Conservation (phyloP, 2,888 invertebrate species). For the Himalopsyche tibetana region DNA sequence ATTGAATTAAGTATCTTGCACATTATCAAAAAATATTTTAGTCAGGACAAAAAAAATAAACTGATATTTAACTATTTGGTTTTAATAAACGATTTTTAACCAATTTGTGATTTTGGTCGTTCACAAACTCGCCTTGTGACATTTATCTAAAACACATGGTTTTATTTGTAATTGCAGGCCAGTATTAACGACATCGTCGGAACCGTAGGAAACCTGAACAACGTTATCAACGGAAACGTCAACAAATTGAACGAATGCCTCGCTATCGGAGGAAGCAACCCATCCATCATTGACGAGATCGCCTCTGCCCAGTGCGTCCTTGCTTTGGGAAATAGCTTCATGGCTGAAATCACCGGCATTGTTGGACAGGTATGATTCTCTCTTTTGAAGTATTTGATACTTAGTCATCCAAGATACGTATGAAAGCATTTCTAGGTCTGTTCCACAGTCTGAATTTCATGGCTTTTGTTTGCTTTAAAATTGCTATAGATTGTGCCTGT, state of each 20-base stretch:
- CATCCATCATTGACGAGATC: constrained; percentile 52
- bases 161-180: constrained; percentile 10
- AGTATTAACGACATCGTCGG: constrained; percentile 37
- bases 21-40: too few species aligned
- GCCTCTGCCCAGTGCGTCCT: constrained; percentile 52
- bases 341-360: constrained; percentile 24
- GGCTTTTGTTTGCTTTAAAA: too few species aligned
- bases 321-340: constrained; percentile 35
- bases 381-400: not conserved
- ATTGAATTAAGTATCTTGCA: too few species aligned
- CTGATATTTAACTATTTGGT: too few species aligned
- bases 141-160: not conserved
- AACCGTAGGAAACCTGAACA: constrained; percentile 38
- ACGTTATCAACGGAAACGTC: constrained; percentile 28
- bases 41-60: too few species aligned
- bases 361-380: constrained; percentile 46
- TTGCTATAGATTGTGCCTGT: too few species aligned
- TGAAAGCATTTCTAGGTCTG: not conserved
- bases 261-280: constrained; percentile 45
- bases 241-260: constrained; percentile 46
- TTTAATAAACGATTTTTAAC: not conserved
- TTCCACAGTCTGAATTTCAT: too few species aligned
- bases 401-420: not conserved
- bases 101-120: not conserved
- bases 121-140: not conserved